Evolutionary conservation across 2,888 invertebrate species (phyloP).

Genomic region (Trachelus tabidus): DNA sequence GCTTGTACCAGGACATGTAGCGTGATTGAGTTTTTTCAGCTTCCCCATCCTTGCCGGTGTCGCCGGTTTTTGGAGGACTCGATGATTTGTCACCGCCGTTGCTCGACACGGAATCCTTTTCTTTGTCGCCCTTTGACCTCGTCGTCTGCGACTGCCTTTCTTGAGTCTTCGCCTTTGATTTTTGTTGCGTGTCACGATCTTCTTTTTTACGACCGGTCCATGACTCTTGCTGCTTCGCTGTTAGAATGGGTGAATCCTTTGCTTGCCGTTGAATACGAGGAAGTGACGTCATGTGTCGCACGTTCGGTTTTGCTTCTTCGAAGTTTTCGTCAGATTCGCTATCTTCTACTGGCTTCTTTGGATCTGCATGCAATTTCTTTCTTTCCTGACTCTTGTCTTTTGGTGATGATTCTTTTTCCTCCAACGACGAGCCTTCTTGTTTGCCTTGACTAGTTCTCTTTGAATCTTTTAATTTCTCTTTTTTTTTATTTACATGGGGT

Average conservation of each 20-base stretch:
- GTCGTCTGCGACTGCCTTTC: background rate
- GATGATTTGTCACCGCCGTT: background rate
- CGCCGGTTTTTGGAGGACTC: background rate
- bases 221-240: background rate
- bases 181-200: background rate
- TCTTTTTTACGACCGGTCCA: background rate
- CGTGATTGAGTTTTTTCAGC: conserved; percentile 45
- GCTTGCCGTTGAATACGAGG: background rate
- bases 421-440: background rate
- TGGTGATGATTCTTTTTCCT: background rate
- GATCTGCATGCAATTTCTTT: background rate
- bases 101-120: background rate
- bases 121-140: background rate
- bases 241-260: background rate
- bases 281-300: background rate
- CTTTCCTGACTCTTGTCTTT: background rate
- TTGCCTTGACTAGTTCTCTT: background rate
- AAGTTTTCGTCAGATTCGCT: background rate
- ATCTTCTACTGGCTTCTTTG: background rate
- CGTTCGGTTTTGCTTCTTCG: background rate
- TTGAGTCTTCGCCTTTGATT: background rate
- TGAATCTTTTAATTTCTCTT: background rate
- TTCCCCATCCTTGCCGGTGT: background rate
- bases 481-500: background rate
- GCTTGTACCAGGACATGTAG: conserved; percentile 64